These are phyloP conservation scores for Trichonephila clavipes DNA, from an alignment of 1,140 invertebrate genomes.

Conservation along the genomic window DNA sequence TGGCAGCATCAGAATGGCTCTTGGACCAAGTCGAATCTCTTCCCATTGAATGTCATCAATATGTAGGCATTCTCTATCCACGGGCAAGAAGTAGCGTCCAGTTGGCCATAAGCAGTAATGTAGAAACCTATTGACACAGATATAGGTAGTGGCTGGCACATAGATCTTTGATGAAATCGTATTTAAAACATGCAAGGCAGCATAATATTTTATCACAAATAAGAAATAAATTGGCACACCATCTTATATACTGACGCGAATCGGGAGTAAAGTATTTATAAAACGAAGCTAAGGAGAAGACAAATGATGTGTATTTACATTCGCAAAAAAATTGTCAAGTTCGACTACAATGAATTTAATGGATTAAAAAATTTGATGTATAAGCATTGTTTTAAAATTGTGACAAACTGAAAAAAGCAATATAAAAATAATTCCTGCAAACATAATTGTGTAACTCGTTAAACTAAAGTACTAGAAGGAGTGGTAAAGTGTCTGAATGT, in stretches of 20 bases:
- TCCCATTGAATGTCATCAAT: constrained; percentile 64
- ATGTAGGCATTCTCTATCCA: neutral
- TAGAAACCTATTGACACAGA: constrained; percentile 74
- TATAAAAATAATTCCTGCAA: no score
- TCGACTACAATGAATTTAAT: no score
- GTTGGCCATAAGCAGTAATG: constrained; percentile 75
- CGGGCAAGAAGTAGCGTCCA: constrained; percentile 61
- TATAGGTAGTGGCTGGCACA: constrained; percentile 71
- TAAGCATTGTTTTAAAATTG: no score
- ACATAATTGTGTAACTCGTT: no score
- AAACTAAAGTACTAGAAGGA: no score
- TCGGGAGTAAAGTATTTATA: no score
- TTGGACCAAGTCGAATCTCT: constrained; percentile 62
- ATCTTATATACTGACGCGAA: neutral
- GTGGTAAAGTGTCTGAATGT: no score
- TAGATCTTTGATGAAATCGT: constrained; percentile 25
- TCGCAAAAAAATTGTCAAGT: no score
- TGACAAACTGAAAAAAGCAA: no score
- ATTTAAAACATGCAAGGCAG: constrained; percentile 48
- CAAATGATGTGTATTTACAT: no score
- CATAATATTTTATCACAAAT: constrained; percentile 22
- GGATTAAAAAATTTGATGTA: no score
- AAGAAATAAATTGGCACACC: constrained; percentile 62
- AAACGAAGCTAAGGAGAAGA: no score
- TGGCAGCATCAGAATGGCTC: constrained; percentile 68